phyloP scores from a whole-genome alignment of 1,140 invertebrate genomes.

The Procambarus clarkii region DNA sequence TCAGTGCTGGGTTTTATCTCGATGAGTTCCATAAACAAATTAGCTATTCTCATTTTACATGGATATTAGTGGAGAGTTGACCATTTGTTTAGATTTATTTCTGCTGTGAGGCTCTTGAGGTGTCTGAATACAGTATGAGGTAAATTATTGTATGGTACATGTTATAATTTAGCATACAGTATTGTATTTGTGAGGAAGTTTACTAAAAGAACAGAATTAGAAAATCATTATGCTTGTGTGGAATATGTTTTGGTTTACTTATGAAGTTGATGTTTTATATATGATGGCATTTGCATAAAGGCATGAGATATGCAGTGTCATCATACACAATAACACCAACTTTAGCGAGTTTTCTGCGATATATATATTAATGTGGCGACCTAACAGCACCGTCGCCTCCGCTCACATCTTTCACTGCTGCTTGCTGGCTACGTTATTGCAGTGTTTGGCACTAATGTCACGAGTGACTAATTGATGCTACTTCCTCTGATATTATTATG shows the following conservation, averaged over 20 bases:
- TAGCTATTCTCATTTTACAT: too few species aligned
- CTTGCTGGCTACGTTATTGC: conserved; percentile 38
- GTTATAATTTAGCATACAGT: too few species aligned
- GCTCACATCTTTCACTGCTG: conserved; percentile 23
- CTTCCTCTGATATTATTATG: conserved; percentile 2
- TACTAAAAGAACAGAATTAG: neutral
- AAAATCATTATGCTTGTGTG: neutral
- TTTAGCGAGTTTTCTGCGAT: neutral
- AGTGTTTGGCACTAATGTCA: conserved; percentile 22
- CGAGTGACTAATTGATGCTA: neutral
- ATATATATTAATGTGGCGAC: conserved; percentile 24
- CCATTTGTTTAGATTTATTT: too few species aligned
- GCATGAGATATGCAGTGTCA: neutral
- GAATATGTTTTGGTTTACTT: neutral
- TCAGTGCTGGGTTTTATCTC: too few species aligned
- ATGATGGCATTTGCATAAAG: neutral
- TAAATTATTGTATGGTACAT: too few species aligned
- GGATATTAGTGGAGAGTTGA: too few species aligned
- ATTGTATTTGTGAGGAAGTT: too few species aligned
- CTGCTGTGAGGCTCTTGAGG: too few species aligned
- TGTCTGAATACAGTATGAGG: too few species aligned
- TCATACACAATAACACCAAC: neutral
- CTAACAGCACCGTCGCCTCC: neutral
- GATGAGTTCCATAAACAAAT: too few species aligned
- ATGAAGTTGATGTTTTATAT: neutral